Evolutionary conservation across 2,797 vertebrate species (phyloP).

Genomic region (Catostomus latipinnis): DNA sequence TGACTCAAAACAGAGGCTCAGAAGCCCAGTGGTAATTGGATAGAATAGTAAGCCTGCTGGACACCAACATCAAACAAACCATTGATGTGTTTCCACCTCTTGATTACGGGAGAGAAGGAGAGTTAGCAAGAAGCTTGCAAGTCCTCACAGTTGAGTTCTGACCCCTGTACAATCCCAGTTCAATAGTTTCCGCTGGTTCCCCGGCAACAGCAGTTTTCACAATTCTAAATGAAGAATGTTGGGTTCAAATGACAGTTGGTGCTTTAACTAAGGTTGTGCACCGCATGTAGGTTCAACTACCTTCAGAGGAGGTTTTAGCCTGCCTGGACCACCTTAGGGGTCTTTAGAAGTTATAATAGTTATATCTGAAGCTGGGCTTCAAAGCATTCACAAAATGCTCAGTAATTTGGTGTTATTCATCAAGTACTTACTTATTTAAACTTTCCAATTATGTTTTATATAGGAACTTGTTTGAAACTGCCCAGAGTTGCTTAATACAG

Average conservation of each 20-base stretch:
- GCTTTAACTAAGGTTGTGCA: conserved; percentile 16
- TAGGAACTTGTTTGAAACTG: not conserved
- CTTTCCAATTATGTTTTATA: conserved; percentile 3
- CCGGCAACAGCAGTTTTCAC: conserved; percentile 5
- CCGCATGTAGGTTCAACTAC: not conserved
- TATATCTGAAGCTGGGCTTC: conserved; percentile 12
- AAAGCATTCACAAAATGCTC: not conserved
- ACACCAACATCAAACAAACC: conserved; percentile 44
- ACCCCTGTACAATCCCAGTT: conserved; percentile 9
- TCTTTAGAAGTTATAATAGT: conserved; percentile 12
- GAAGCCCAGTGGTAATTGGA: conserved; percentile 41
- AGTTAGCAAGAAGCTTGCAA: conserved; percentile 37
- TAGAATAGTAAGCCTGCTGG: conserved; percentile 37
- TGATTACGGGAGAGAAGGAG: conserved; percentile 12
- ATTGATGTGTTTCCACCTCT: conserved; percentile 43
- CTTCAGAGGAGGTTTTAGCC: conserved; percentile 7
- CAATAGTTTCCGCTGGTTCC: not conserved
- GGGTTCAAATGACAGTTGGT: conserved; percentile 36
- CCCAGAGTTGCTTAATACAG: no score
- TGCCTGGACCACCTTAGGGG: not conserved
- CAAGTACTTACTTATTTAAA: conserved; percentile 11
- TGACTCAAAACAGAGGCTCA: conserved; percentile 26
- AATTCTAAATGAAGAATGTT: conserved; percentile 19
- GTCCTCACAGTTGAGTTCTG: conserved; percentile 27
- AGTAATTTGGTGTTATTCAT: conserved; percentile 11